Base-by-base conservation (phyloP, 2,888 invertebrate genomes). In the Thymelicus sylvestris region DNA sequence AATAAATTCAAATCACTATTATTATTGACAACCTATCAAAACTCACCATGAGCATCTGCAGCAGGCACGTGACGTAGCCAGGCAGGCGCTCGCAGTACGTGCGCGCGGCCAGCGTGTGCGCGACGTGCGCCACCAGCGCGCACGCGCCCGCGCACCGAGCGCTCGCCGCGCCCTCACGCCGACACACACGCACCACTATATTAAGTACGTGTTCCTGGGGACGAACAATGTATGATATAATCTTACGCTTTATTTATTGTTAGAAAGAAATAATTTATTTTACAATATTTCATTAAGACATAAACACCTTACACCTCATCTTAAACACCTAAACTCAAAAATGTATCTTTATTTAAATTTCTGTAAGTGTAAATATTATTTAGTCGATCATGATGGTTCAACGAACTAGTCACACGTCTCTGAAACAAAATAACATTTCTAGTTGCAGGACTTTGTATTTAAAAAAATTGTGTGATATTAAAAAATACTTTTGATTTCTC, bases 71-170 rank as follows among this genome's bases (percentile, higher is more conserved):
- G 83, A 94, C 86, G 85, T 92, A 92, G 24, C 85, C 74, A 3
- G 93, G 93, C 78, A 93, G 84, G 0, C 93, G 84, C 10, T 83
- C 76, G 77, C 85, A 83, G 10, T 1, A 72, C 31, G 79, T 71
- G 64, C 90, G 81, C 71, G 84, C 72, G 73, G 89, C 92, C n/a
- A 94, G 88, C 79, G 85, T 74, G 77, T 91, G 89, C 72, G 84
- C 80, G 66, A 86, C 84, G 86, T 92, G 92, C 79, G 95, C 95
- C 0, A 97, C 97, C 66, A 99, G 95, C 66, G 97, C 97, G 71
- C 97, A 97, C 2, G 99, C 94, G 48, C 98, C 98, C 75, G 98
- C 96, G 82, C 98, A 98, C 75, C 98, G 95, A 39, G 98, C 98
- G 96, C 95, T 65, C 19, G 97, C 97, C 67, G 97, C 96, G 72